Base-by-base conservation (phyloP, 2,113 vertebrate species). In the Colossoma macropomum region DNA sequence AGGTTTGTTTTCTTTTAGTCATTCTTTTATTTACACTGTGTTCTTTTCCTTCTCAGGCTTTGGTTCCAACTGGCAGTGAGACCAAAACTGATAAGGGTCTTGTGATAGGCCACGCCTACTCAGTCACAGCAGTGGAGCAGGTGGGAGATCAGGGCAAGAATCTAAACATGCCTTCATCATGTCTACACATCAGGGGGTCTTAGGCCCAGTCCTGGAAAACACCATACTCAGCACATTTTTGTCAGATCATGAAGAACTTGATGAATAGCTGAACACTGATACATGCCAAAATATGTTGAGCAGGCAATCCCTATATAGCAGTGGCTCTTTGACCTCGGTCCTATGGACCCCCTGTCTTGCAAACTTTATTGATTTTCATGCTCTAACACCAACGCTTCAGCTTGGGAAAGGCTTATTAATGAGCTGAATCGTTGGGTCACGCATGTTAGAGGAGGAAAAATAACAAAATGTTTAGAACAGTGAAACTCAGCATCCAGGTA, bases 71-170 rank as follows among this genome's bases (percentile, higher is more conserved):
- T 89, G 96, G 96, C 70, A 90, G 94, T 71, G 97, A 97, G 90
- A 95, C 93, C 1, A 94, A 95, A 73, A 97, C 96, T 85, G 87
- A 92, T 19, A 95, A 92, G 0, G 98, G 98, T 23, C 94, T 99
- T 0, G 93, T 99, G 79, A 95, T 89, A 86, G 96, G 98, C 6
- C 98, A 99, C 0, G 98, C 98, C 70, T 99, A 99, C 92, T 99
- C 98, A 0, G 94, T 99, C 88, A 99, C 96, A 0, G 96, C 93
- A 7, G 94, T 99, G 85, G 96, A 97, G 66, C 97, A 99, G 95
- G 98, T 88, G 30, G 7, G 77, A 66, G 13, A 66, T 27, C 50
- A 1, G 5, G 52, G n/a, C 56, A 17, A 72, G 27, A 54, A 72
- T 17, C 48, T n/a, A 73, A 30, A 76, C 12, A 62, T 76, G 21